A percentile compares a stretch with the other conserved stretches of the same genome.
Conservation (phyloP, 2,113 vertebrate genomes). For the Pseudonaja textilis region DNA sequence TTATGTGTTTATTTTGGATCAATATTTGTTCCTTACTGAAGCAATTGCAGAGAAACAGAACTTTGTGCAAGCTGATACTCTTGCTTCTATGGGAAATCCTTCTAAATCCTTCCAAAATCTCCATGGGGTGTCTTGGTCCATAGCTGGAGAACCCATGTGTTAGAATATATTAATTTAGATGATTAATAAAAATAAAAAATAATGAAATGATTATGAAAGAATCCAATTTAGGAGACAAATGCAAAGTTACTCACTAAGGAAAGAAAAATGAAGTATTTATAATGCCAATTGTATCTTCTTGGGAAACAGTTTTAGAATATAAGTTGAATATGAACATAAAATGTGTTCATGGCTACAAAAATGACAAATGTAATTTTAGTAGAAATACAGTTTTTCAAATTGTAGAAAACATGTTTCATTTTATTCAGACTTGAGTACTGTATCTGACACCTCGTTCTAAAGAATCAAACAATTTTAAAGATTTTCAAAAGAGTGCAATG, state of each 20-base stretch:
- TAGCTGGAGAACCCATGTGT: background rate
- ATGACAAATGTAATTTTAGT: background rate
- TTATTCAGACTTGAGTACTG: background rate
- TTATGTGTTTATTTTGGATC: no score
- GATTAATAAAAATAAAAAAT: background rate
- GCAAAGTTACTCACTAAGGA: background rate
- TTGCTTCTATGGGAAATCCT: background rate
- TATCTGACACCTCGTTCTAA: background rate
- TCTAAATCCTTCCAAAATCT: background rate
- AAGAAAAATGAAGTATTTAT: background rate
- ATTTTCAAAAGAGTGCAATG: background rate
- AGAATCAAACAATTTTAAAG: no score
- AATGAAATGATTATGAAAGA: background rate
- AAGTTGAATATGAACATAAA: background rate
- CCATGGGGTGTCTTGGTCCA: background rate
- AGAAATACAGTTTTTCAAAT: background rate
- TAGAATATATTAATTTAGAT: background rate
- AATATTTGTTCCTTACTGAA: no score
- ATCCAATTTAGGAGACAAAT: background rate
- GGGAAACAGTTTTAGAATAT: background rate
- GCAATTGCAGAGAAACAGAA: no score
- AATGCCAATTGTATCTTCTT: background rate
- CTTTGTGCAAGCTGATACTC: no score
- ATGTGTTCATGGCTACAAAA: background rate
- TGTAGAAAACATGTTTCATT: background rate